phyloP scores from a whole-genome alignment of 1,140 invertebrate genomes.

The Vanessa tameamea region DNA sequence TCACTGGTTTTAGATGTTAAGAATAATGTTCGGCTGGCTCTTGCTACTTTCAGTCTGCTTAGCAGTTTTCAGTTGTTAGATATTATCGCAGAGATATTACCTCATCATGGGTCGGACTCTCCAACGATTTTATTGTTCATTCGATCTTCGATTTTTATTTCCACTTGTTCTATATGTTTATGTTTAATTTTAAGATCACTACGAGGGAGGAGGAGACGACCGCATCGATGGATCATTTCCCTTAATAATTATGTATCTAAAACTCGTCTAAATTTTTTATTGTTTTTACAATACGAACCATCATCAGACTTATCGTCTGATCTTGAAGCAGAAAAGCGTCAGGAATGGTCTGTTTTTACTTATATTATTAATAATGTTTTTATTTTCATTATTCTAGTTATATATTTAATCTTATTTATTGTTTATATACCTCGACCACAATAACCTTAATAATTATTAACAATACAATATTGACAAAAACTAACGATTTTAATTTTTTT shows the following conservation, averaged over 20 bases:
- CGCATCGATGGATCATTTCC: conserved; percentile 34
- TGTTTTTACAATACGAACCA: too few species aligned
- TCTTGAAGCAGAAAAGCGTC: too few species aligned
- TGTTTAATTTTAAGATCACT: conserved; percentile 42
- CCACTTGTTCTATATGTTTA: conserved; percentile 38
- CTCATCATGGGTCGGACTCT: conserved; percentile 39
- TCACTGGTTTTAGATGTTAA: conserved; percentile 42
- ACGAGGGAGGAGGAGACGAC: conserved; percentile 10
- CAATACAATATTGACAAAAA: background rate
- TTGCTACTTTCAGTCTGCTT: conserved; percentile 44
- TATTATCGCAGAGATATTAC: conserved; percentile 41
- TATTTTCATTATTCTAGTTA: conserved; percentile 27
- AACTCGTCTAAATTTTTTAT: too few species aligned
- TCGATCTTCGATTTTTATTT: conserved; percentile 43
- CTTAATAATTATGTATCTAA: too few species aligned
- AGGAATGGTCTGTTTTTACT: conserved; percentile 43
- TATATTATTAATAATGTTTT: conserved; percentile 42
- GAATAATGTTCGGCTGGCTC: conserved; percentile 27
- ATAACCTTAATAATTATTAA: background rate
- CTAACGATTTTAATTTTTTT: background rate
- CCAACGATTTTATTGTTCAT: conserved; percentile 50
- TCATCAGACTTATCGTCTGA: too few species aligned
- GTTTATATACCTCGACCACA: conserved; percentile 32
- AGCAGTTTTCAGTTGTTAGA: conserved; percentile 46
- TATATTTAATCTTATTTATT: conserved; percentile 36